Base-by-base conservation (phyloP, 1,140 invertebrate species). In the Heliconius himera region DNA sequence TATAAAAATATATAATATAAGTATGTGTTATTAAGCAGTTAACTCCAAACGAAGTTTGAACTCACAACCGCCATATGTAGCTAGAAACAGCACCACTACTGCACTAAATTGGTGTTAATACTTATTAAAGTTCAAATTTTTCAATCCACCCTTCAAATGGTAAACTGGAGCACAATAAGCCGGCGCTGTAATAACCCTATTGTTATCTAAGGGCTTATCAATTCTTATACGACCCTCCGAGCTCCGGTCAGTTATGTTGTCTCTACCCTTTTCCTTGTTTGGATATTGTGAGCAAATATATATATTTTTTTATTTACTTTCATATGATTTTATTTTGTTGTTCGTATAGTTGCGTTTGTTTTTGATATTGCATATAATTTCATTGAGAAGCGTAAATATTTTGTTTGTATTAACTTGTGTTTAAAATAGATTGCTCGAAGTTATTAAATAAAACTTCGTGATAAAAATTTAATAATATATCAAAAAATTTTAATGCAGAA, bases 161-260 rank as follows among this genome's bases (percentile, higher is more conserved):
- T 70, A 36, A 18, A 76, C 22, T 70, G 46, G 66, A 41, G 38
- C 56, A 70, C 13, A 70, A 76, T 76, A 70, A 76, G 41, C 56
- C 20, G 33, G 26, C 38, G 26, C 60, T 66, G 22, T 66, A 66
- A 56, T 66, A 66, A 60, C 41, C 29, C 54, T 51, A 75, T 75
- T 75, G 54, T 75, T 60, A 66, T 29, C 56, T 70, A 76, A 66
- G 74, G 54, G 54, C 66, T 76, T 76, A 76, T 76, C 74, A 76
- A 76, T 70, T 36, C 29, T 38, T 46, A 60, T 60, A 76, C 29
- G 38, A 76, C 56, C 56, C 51, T 49, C 60, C 49, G 73, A 13
- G 36, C 51, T 33, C 74, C 73, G 73, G 36, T 26, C n/a, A 66
- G 74, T 29, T 38, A 41, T 70, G 60, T 70, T 76, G 74, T 70